phyloP scores from a whole-genome alignment of 2,888 invertebrate genomes.

The Machimus rusticus region DNA sequence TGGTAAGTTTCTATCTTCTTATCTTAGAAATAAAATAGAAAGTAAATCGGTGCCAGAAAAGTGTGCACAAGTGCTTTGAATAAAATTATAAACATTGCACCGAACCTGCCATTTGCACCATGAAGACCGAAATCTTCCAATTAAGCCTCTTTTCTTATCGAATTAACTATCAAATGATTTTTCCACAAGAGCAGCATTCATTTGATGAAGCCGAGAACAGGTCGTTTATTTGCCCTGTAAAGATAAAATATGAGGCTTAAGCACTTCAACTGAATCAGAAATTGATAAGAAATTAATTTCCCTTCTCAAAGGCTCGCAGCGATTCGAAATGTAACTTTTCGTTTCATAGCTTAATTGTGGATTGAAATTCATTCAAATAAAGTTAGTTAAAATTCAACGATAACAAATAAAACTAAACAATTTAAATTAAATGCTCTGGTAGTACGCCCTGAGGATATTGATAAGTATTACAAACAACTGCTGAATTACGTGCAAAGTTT shows the following conservation, averaged over 20 bases:
- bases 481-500: background rate
- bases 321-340: too few species aligned
- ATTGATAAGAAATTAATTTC: background rate
- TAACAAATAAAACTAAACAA: background rate
- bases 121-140: background rate
- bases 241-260: background rate
- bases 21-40: too few species aligned
- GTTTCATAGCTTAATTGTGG: background rate
- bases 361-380: background rate
- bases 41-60: background rate
- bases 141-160: background rate
- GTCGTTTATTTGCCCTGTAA: background rate
- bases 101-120: background rate
- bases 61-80: background rate
- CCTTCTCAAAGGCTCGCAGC: background rate
- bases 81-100: background rate
- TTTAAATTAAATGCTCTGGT: background rate
- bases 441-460: too few species aligned
- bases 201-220: background rate
- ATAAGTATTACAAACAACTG: background rate
- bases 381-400: too few species aligned
- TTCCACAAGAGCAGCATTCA: background rate
- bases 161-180: background rate
- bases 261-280: background rate
- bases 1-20: slow-evolving; percentile 62